A percentile compares a stretch with the other conserved stretches of the same genome.
phyloP scores from a whole-genome alignment of 1,140 invertebrate species.

The Calosoma granatense region DNA sequence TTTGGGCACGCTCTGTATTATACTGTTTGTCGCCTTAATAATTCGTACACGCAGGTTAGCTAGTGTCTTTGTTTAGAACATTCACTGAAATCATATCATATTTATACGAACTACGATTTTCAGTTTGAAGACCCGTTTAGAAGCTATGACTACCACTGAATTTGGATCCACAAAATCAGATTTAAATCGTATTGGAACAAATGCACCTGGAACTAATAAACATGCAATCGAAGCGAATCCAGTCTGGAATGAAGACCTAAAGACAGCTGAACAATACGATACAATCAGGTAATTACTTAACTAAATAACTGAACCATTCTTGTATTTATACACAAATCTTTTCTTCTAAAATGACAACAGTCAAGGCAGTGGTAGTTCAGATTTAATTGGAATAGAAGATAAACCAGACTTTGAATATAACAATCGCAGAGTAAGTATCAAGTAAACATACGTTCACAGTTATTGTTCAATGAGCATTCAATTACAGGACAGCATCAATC shows the following conservation, averaged over 20 bases:
- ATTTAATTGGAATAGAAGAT: slow-evolving; percentile 52
- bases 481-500: not conserved
- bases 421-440: slow-evolving; percentile 12
- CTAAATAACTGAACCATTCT: slow-evolving; percentile 1
- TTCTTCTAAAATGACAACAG: no score
- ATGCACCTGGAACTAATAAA: slow-evolving; percentile 54
- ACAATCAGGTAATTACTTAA: slow-evolving; percentile 37
- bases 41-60: slow-evolving; percentile 41
- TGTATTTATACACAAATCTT: no score
- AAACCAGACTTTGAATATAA: slow-evolving; percentile 45
- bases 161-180: slow-evolving; percentile 51
- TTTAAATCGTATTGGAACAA: slow-evolving; percentile 41
- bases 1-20: slow-evolving; percentile 36
- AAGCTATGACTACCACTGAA: slow-evolving; percentile 45
- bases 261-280: slow-evolving; percentile 36
- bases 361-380: slow-evolving; percentile 46
- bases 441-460: not conserved
- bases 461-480: not conserved
- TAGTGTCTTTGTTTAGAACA: not conserved
- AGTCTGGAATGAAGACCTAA: slow-evolving; percentile 44
- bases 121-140: slow-evolving; percentile 41
- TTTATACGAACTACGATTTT: slow-evolving; percentile 14
- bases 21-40: slow-evolving; percentile 38
- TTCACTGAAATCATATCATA: not conserved
- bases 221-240: slow-evolving; percentile 56